These are phyloP conservation scores for Rhagonycha fulva DNA, from an alignment of 2,888 invertebrate genomes.

Conservation along the genomic window DNA sequence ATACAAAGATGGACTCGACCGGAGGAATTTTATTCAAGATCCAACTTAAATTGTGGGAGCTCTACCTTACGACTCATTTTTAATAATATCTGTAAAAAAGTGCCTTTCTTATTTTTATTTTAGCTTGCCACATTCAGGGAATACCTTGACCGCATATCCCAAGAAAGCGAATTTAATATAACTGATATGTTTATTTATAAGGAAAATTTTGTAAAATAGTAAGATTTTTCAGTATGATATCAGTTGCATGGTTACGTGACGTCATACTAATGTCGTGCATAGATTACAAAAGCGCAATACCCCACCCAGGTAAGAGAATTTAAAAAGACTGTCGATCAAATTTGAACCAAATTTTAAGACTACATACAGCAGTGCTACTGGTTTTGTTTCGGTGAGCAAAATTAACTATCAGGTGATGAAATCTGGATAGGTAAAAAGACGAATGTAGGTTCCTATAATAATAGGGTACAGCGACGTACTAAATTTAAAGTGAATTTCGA, in stretches of 20 bases:
- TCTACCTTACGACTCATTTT: too few relatives aligned
- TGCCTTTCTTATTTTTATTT: not conserved
- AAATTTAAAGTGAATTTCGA: too few relatives aligned
- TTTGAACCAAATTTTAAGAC: not conserved
- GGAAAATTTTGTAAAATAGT: not conserved
- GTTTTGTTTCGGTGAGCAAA: not conserved
- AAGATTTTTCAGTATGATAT: not conserved
- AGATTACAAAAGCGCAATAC: not conserved
- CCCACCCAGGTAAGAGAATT: not conserved
- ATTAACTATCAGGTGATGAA: not conserved
- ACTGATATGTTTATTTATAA: not conserved
- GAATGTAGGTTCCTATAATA: too few relatives aligned
- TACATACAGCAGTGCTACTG: not conserved
- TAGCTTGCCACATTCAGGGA: not conserved
- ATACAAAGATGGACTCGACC: too few relatives aligned
- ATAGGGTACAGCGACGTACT: too few relatives aligned
- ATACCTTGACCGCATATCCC: not conserved
- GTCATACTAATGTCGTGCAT: not conserved
- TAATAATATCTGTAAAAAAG: too few relatives aligned
- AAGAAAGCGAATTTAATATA: not conserved
- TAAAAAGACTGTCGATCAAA: not conserved
- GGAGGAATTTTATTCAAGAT: too few relatives aligned
- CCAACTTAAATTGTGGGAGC: too few relatives aligned
- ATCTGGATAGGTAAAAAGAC: not conserved
- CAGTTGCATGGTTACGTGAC: not conserved